phyloP scores from a whole-genome alignment of 2,113 vertebrate species.

The Arothron firmamentum region DNA sequence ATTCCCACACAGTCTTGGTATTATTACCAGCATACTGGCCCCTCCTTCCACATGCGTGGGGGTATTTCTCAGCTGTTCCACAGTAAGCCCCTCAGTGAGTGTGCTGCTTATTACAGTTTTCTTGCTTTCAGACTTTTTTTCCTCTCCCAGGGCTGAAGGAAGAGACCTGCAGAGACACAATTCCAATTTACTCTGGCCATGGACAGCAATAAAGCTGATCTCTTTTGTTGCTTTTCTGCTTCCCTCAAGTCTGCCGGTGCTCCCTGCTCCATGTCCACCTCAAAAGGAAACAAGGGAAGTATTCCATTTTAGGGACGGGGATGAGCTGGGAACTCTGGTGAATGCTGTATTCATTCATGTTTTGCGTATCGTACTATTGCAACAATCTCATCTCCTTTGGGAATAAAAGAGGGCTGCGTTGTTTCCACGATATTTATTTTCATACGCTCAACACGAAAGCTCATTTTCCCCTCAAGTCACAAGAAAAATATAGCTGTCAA shows the following conservation, averaged over 20 bases:
- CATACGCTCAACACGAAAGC: not conserved
- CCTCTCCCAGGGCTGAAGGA: constrained; percentile 22
- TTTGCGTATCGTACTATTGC: not conserved
- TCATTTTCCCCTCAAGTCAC: not conserved
- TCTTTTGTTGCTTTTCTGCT: not conserved
- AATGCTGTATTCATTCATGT: constrained; percentile 11
- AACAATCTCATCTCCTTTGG: constrained; percentile 4
- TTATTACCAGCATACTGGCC: not conserved
- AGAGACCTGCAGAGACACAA: constrained; percentile 23
- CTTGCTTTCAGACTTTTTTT: constrained; percentile 4
- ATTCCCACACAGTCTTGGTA: not conserved
- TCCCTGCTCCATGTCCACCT: constrained; percentile 1
- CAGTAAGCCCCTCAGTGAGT: not conserved
- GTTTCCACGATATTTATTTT: not conserved
- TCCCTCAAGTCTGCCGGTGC: constrained; percentile 22
- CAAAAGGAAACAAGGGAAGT: constrained; percentile 6
- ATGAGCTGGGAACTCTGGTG: constrained; percentile 22
- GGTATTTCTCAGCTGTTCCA: not conserved
- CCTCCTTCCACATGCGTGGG: not conserved
- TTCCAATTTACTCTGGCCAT: constrained; percentile 33
- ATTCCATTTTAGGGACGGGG: constrained; percentile 40
- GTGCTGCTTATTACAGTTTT: constrained; percentile 41
- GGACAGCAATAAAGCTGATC: constrained; percentile 25
- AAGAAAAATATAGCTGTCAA: not conserved
- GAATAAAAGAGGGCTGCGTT: not conserved